Conservation (phyloP, 1,140 invertebrate species). For the Caenorhabditis brenneri region DNA sequence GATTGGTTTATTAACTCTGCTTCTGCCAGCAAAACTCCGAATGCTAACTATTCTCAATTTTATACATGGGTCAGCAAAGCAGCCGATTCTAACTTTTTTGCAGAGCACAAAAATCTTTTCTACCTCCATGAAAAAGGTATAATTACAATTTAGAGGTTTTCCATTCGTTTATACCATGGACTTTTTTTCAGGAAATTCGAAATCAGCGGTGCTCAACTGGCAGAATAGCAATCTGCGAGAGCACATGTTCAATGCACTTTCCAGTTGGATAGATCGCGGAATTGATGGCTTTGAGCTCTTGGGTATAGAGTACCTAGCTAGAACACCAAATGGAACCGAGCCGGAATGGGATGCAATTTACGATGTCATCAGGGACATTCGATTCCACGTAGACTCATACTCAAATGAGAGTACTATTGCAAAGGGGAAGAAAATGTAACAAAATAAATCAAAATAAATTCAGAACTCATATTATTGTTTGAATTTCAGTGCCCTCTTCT, state of each 20-base stretch:
- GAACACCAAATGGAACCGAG: conserved; percentile 52
- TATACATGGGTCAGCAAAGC: conserved; percentile 40
- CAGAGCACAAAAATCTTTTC: conserved; percentile 47
- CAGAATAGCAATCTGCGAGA: conserved; percentile 48
- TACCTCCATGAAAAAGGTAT: conserved; percentile 48
- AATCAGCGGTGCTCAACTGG: conserved; percentile 54
- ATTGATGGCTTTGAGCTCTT: conserved; percentile 57
- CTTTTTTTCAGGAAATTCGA: conserved; percentile 21
- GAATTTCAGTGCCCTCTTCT: conserved; percentile 45
- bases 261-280: conserved; percentile 56
- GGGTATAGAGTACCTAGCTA: conserved; percentile 57
- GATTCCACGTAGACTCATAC: conserved; percentile 54
- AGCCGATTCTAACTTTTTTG: conserved; percentile 38
- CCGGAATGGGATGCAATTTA: conserved; percentile 55
- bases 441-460: background rate
- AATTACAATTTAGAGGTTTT: background rate
- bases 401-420: conserved; percentile 38
- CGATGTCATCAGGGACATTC: conserved; percentile 53
- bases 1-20: conserved; percentile 62
- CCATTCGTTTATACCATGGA: background rate
- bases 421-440: conserved; percentile 32
- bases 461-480: background rate
- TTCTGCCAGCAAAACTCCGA: conserved; percentile 44
- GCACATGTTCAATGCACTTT: conserved; percentile 51
- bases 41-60: conserved; percentile 50